Evolutionary conservation across 2,797 vertebrate genomes (phyloP).

Genomic region (Sternarchorhynchus goeldii): DNA sequence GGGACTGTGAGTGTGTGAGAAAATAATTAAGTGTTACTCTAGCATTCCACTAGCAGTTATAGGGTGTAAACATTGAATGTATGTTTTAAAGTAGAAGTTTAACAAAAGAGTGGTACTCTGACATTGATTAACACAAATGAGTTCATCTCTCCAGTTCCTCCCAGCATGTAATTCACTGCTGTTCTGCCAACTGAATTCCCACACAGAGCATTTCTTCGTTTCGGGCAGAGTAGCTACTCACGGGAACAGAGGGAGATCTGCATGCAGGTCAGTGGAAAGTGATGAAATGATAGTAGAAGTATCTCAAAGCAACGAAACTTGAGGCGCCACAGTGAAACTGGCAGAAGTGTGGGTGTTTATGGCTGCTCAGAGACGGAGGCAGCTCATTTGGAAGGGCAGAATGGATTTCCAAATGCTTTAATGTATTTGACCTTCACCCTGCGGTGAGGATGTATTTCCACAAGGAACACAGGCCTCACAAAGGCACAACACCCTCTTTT

Average conservation of each 20-base stretch:
- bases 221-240: neutral
- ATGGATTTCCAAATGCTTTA: slow-evolving; percentile 11
- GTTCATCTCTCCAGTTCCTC: slow-evolving; percentile 12
- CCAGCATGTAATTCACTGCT: slow-evolving; percentile 9
- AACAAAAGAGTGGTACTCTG: neutral
- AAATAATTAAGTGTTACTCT: neutral
- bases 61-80: too few species aligned
- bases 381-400: slow-evolving; percentile 1
- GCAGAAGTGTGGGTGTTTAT: slow-evolving; percentile 12
- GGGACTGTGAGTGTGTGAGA: neutral
- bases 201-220: neutral
- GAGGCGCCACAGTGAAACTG: neutral
- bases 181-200: too few species aligned
- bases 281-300: slow-evolving; percentile 10
- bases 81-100: slow-evolving; percentile 19
- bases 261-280: slow-evolving; percentile 7
- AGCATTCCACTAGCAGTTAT: too few species aligned
- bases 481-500: neutral
- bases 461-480: neutral
- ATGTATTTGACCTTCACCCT: slow-evolving; percentile 14
- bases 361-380: neutral
- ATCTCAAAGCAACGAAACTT: slow-evolving; percentile 10
- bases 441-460: neutral
- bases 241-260: neutral
- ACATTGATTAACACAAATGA: slow-evolving; percentile 16